Conservation (phyloP, 2,888 invertebrate species). For the Opisthograptis luteolata region DNA sequence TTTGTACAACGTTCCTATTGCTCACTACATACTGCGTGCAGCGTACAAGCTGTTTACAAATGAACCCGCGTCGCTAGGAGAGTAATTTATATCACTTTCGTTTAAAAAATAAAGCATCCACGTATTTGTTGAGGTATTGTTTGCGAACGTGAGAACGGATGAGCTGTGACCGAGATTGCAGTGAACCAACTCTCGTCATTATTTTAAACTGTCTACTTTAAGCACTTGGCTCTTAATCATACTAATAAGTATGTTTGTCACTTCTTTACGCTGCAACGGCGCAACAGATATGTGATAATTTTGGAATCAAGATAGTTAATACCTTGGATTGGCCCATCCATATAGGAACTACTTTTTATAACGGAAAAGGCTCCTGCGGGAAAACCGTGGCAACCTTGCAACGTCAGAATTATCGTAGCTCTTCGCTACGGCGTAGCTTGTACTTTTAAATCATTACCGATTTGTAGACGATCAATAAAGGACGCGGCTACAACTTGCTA, state of each 20-base stretch:
- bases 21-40: too few species aligned
- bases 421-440: background rate
- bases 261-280: too few species aligned
- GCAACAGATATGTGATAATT: too few species aligned
- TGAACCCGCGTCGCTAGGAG: background rate
- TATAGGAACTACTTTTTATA: too few species aligned
- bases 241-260: too few species aligned
- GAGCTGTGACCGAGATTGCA: background rate
- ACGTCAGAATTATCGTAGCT: background rate
- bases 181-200: constrained; percentile 1
- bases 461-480: background rate
- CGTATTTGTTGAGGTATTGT: constrained; percentile 14
- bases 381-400: background rate
- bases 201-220: too few species aligned
- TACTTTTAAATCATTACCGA: background rate
- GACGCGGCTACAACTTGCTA: background rate
- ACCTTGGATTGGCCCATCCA: too few species aligned
- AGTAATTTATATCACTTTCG: constrained; percentile 22
- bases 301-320: too few species aligned
- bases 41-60: constrained; percentile 13
- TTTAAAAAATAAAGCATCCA: constrained; percentile 12
- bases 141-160: constrained; percentile 10
- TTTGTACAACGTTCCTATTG: background rate
- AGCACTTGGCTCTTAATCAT: too few species aligned
- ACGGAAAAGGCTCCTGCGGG: too few species aligned